Conservation (phyloP, 2,888 invertebrate genomes). For the Allygus modestus region DNA sequence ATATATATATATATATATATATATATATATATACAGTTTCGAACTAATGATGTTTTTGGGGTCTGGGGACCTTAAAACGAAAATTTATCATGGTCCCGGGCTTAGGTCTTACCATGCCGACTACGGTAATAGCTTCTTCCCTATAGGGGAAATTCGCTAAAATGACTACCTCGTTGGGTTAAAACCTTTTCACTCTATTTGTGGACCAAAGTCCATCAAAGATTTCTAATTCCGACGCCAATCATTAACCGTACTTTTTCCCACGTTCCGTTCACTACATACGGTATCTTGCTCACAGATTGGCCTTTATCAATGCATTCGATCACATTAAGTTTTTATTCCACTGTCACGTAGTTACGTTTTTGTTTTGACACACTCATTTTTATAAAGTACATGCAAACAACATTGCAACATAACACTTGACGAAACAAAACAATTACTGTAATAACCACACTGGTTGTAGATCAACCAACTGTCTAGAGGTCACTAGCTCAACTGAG, state of each 20-base stretch:
- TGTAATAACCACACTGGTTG: no score
- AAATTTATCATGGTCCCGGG: no score
- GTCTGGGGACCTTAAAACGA: no score
- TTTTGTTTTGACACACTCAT: constrained; percentile 23
- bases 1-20: no score
- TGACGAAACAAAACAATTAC: neutral
- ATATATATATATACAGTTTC: no score
- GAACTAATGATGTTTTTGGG: no score
- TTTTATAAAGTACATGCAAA: neutral
- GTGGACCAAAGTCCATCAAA: neutral
- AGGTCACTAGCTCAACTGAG: no score
- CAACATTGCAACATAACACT: neutral
- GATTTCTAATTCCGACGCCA: constrained; percentile 23
- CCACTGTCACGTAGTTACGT: constrained; percentile 14
- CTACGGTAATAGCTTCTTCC: no score
- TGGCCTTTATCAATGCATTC: constrained; percentile 7
- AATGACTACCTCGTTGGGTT: neutral
- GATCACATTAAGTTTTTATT: constrained; percentile 16
- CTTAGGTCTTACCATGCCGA: no score
- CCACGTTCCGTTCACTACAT: constrained; percentile 25
- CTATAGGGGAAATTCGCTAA: no score
- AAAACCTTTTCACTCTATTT: constrained; percentile 57
- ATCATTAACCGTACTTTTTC: constrained; percentile 26
- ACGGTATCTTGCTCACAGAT: constrained; percentile 15
- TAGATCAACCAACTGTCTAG: no score